Evolutionary conservation across 2,113 vertebrate species (phyloP), one percentile per base, ranked within the genome.

Genomic region (Ciconia boyciana): DNA sequence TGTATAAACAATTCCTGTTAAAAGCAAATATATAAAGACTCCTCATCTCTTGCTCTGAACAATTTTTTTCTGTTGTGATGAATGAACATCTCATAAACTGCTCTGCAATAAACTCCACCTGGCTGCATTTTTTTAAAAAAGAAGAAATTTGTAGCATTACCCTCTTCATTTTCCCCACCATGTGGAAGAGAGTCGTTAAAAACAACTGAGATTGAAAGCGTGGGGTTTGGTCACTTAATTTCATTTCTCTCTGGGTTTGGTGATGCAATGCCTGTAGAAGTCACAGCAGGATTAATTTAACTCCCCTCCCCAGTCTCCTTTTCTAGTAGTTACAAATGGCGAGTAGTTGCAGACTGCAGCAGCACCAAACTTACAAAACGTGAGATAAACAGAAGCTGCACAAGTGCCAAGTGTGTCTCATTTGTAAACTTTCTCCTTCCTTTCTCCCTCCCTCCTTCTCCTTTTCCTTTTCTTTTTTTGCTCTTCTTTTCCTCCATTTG

Each of bases 381-480:
- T 9, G 57, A 83, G 36, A 83, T 61, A 80, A 87, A 83, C 24
- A 69, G 31, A 94, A 66, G 34, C 24, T 87, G 39, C 21, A 49
- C 20, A 72, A 81, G 36, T 16, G 13, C 17, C 52, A 87, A 44
- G 18, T 18, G 39, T 51, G 29, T 76, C 24, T 72, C 7, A 17
- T 39, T 43, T 76, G 34, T 32, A 76, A 88, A 24, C 12, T 18
- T 83, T n/a, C 26, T 76, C 17, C 22, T 75, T 28, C 15, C 10
- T 44, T 7, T 16, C 48, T 54, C 15, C 16, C 15, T 55, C 15
- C 10, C 61, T 68, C 6, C 55, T 72, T 72, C 18, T 62, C 22
- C 22, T 3, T 29, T 32, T n/a, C 6, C 2, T 3, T 13, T 62
- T 34, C 0, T 20, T 41, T 48, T 18, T 18, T 36, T 20, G 5